Evolutionary conservation across 1,140 invertebrate species (phyloP).

Genomic region (Cyclargus thomasi): DNA sequence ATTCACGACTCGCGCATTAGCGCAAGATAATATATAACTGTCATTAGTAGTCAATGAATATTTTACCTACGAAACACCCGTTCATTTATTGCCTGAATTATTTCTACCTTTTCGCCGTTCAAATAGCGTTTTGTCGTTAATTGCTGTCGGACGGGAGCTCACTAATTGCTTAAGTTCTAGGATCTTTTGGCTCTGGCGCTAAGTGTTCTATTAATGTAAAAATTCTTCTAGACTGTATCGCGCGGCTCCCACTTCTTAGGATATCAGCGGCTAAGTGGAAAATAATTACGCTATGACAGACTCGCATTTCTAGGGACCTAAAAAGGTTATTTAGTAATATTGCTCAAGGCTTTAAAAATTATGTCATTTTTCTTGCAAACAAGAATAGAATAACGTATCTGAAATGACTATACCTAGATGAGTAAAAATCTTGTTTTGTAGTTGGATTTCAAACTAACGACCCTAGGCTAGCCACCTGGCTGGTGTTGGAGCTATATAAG

Average conservation of each 20-base stretch:
- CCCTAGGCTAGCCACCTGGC: no score
- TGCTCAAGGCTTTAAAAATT: no score
- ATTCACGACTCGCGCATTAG: background rate
- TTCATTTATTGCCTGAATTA: slow-evolving; percentile 59
- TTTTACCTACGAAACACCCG: slow-evolving; percentile 48
- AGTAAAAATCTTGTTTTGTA: no score
- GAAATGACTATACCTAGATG: no score
- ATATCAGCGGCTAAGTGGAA: slow-evolving; percentile 22
- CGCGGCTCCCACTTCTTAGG: slow-evolving; percentile 49
- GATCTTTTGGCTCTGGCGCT: slow-evolving; percentile 59
- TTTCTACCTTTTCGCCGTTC: slow-evolving; percentile 64
- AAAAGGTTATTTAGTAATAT: no score
- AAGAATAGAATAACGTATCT: no score
- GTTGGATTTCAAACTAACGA: no score
- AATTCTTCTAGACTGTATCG: slow-evolving; percentile 61
- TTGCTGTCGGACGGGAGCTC: slow-evolving; percentile 68
- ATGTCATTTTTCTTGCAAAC: no score
- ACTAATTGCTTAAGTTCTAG: slow-evolving; percentile 72
- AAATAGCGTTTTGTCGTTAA: slow-evolving; percentile 68
- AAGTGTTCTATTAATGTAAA: slow-evolving; percentile 66
- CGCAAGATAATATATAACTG: no score
- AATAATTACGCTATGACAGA: background rate
- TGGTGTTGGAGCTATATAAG: no score
- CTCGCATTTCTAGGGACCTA: background rate
- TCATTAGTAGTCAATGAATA: slow-evolving; percentile 47